Percentiles rank a stretch among this genome's conserved stretches.
phyloP scores from a whole-genome alignment of 2,888 invertebrate genomes.

The Cantharis nigra region DNA sequence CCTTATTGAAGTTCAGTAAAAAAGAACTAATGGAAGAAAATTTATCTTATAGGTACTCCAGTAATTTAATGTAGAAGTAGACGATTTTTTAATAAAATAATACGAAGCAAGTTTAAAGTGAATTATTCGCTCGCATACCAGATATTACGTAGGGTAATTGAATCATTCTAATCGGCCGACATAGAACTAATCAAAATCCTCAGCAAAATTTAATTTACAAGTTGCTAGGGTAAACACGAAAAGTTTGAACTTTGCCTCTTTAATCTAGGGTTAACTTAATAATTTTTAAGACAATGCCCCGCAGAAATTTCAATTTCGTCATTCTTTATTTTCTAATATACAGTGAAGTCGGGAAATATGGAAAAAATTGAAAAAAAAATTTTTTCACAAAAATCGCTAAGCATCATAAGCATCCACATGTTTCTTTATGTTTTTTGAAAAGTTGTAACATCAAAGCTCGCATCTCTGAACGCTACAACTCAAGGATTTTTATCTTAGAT shows the following conservation, averaged over 20 bases:
- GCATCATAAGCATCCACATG: no score
- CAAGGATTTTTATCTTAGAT: no score
- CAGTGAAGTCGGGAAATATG: not conserved
- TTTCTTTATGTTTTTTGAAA: no score
- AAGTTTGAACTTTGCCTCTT: constrained; percentile 20
- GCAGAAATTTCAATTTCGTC: not conserved
- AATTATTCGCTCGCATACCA: constrained; percentile 12
- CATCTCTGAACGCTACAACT: no score
- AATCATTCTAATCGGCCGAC: constrained; percentile 23
- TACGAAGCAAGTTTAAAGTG: constrained; percentile 14
- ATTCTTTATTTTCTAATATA: not conserved
- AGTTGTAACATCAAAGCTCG: no score
- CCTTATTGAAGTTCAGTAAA: not conserved
- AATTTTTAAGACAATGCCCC: constrained; percentile 16
- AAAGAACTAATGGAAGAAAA: not conserved
- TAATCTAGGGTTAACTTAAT: constrained; percentile 14
- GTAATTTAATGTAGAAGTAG: not conserved
- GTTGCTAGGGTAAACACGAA: constrained; percentile 14
- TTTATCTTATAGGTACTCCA: not conserved
- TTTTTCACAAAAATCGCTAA: no score
- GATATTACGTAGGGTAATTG: constrained; percentile 18
- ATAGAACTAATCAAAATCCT: constrained; percentile 22
- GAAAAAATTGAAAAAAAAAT: no score
- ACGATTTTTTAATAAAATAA: constrained; percentile 16
- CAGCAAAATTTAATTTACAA: constrained; percentile 20